Percentiles rank a stretch among this genome's conserved stretches.
phyloP scores from a whole-genome alignment of 2,888 invertebrate species.

The Corbicula japonica region DNA sequence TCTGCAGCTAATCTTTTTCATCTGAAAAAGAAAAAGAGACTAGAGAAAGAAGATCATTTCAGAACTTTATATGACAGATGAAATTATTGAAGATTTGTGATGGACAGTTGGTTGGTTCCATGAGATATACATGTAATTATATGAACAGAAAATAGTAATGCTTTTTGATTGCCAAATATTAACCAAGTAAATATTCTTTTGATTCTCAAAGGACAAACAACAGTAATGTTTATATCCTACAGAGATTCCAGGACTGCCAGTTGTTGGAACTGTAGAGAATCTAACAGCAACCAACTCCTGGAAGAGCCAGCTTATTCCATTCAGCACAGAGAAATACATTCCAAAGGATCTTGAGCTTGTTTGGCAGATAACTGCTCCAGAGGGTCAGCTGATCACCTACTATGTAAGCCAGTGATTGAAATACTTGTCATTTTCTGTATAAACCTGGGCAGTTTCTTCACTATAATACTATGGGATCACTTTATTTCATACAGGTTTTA shows the following conservation, averaged over 20 bases:
- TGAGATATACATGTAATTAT: not conserved
- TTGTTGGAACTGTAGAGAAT: not conserved
- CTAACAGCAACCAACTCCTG: not conserved
- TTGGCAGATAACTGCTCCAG: conserved; percentile 16
- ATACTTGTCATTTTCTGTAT: too few species aligned
- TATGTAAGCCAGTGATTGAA: conserved; percentile 32
- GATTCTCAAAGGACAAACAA: not conserved
- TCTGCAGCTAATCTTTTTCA: too few species aligned
- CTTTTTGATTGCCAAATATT: not conserved
- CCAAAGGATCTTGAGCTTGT: conserved; percentile 10
- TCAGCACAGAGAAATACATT: not conserved
- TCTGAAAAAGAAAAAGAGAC: too few species aligned
- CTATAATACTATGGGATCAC: not conserved
- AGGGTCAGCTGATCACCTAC: conserved; percentile 28
- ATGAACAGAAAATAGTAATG: not conserved
- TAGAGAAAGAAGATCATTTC: too few species aligned
- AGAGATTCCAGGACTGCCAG: conserved; percentile 2
- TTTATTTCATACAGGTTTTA: not conserved
- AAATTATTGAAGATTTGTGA: too few species aligned
- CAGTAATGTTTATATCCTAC: not conserved
- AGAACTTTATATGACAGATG: too few species aligned
- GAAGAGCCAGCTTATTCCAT: conserved; percentile 11
- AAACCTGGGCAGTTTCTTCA: too few species aligned
- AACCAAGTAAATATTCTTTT: not conserved
- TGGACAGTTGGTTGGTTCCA: not conserved